Percentiles rank a stretch among this genome's conserved stretches.
Conservation (phyloP, 2,113 vertebrate species). For the Trinectes maculatus region DNA sequence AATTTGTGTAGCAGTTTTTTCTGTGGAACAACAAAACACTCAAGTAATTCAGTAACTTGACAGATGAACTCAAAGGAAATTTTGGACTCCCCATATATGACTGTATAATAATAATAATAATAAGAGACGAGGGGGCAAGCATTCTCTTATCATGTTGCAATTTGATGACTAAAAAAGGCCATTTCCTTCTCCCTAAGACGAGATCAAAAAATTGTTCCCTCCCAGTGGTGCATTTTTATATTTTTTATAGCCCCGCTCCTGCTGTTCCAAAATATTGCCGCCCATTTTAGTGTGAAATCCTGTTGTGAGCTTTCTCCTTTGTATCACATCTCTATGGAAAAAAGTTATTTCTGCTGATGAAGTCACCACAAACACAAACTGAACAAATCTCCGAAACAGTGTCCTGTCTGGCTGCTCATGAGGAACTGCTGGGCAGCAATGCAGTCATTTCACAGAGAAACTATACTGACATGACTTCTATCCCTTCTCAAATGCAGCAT, state of each 20-base stretch:
- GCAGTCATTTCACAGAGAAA: background rate
- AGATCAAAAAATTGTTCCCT: conserved; percentile 11
- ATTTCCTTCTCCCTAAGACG: conserved; percentile 8
- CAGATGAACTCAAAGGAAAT: background rate
- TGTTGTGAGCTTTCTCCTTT: background rate
- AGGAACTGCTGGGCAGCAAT: too few relatives aligned
- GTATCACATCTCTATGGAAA: background rate
- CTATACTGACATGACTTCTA: conserved; percentile 14
- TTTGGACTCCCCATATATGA: too few relatives aligned
- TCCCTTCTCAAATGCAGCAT: conserved; percentile 20
- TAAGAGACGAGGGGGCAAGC: background rate
- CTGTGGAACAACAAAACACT: background rate
- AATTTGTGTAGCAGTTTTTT: too few relatives aligned
- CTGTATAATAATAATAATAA: background rate
- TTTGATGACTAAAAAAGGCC: background rate
- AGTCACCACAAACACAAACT: too few relatives aligned
- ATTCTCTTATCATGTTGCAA: background rate
- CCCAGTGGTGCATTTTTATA: conserved; percentile 12
- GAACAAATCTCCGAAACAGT: too few relatives aligned
- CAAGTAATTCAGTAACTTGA: background rate
- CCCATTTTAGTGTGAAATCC: background rate
- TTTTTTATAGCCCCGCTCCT: conserved; percentile 1
- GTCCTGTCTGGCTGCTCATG: too few relatives aligned
- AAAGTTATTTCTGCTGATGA: background rate
- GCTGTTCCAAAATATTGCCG: conserved; percentile 10